A percentile compares a stretch with the other conserved stretches of the same genome.
Evolutionary conservation across 2,113 vertebrate genomes (phyloP).

Genomic region (Tychaedon coryphoeus): DNA sequence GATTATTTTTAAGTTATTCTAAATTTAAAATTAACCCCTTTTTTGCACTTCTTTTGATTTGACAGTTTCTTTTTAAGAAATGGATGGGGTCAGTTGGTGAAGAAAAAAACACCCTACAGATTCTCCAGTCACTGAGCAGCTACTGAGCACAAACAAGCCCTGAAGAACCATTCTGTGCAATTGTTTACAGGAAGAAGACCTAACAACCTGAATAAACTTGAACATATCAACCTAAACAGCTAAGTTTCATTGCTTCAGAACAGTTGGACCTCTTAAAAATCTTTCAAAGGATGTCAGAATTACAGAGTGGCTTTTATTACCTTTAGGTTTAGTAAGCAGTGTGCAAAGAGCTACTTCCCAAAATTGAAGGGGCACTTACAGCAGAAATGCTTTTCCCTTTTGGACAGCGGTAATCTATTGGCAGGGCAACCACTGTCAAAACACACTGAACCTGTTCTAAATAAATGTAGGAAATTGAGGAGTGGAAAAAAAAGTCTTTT

Average conservation of each 20-base stretch:
- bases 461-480: neutral
- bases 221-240: neutral
- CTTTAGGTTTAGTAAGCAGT: neutral
- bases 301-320: neutral
- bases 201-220: neutral
- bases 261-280: neutral
- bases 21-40: neutral
- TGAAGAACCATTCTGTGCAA: neutral
- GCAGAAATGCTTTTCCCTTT: neutral
- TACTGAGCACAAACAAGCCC: fast-evolving
- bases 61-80: neutral
- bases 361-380: neutral
- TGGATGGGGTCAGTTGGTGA: neutral
- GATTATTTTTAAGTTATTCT: neutral
- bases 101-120: neutral
- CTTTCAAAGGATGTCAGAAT: neutral
- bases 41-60: neutral
- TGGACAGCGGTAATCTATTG: neutral
- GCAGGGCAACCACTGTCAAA: neutral
- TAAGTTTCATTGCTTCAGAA: neutral
- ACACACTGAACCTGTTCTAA: neutral
- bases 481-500: neutral
- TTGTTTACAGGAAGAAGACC: neutral
- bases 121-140: neutral
- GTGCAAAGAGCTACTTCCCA: neutral